A percentile compares a stretch with the other conserved stretches of the same genome.
Evolutionary conservation across 2,888 invertebrate genomes (phyloP).

Genomic region (Lepidochrysops patricia): DNA sequence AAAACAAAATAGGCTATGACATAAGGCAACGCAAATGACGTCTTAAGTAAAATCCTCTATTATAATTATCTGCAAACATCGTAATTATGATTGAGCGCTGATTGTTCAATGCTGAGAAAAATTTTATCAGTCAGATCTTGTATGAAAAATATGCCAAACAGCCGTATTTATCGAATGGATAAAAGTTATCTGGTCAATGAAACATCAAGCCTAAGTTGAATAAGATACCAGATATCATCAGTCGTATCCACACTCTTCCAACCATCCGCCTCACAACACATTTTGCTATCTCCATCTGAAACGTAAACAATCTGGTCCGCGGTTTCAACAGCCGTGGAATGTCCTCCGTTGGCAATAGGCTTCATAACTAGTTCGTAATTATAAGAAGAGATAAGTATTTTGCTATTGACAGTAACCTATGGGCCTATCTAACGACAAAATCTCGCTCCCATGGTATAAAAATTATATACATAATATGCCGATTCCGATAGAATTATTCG

Average conservation of each 20-base stretch:
- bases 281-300: constrained; percentile 63
- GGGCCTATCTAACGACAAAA: not conserved
- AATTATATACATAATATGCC: not conserved
- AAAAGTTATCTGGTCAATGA: too few species aligned
- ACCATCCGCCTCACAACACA: constrained; percentile 42
- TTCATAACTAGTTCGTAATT: constrained; percentile 29
- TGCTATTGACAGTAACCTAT: not conserved
- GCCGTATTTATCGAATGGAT: too few species aligned
- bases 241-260: constrained; percentile 33
- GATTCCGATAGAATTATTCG: too few species aligned
- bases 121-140: too few species aligned
- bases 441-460: not conserved
- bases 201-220: too few species aligned
- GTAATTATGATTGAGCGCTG: too few species aligned
- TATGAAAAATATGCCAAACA: too few species aligned
- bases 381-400: not conserved
- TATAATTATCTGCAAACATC: too few species aligned
- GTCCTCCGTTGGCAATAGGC: constrained; percentile 28
- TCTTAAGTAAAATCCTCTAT: too few species aligned
- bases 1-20: too few species aligned
- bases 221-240: not conserved
- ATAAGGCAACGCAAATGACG: too few species aligned
- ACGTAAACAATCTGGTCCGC: constrained; percentile 66
- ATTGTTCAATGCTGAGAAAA: too few species aligned
- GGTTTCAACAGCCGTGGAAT: constrained; percentile 50